phyloP scores from a whole-genome alignment of 2,797 vertebrate species.

The Eulemur albifrons region DNA sequence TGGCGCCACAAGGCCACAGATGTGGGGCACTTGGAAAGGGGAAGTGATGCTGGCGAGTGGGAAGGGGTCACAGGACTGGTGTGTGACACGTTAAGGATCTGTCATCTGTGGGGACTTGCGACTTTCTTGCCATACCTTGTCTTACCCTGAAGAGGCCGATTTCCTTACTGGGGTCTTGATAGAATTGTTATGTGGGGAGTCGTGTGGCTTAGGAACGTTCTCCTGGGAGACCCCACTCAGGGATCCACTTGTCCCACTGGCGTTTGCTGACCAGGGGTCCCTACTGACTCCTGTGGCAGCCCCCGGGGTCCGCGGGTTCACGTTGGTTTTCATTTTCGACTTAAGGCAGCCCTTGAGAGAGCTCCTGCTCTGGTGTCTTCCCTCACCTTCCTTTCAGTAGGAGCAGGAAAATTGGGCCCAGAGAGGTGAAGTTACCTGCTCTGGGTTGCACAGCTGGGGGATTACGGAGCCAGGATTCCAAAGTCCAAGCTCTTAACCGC shows the following conservation, averaged over 20 bases:
- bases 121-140: background rate
- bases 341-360: background rate
- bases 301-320: background rate
- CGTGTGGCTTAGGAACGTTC: background rate
- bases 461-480: background rate
- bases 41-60: background rate
- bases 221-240: background rate
- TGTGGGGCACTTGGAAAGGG: background rate
- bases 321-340: background rate
- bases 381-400: background rate
- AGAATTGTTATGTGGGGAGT: background rate
- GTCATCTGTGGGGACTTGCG: fast-evolving
- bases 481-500: background rate
- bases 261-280: background rate
- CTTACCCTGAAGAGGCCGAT: background rate
- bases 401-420: background rate
- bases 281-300: background rate
- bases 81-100: background rate
- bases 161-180: background rate
- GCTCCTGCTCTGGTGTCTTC: background rate
- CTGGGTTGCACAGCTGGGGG: background rate
- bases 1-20: fast-evolving
- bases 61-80: too few species aligned
- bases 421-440: background rate
- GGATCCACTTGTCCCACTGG: background rate